Conservation (phyloP, 2,797 vertebrate species). For the Mycteria americana region DNA sequence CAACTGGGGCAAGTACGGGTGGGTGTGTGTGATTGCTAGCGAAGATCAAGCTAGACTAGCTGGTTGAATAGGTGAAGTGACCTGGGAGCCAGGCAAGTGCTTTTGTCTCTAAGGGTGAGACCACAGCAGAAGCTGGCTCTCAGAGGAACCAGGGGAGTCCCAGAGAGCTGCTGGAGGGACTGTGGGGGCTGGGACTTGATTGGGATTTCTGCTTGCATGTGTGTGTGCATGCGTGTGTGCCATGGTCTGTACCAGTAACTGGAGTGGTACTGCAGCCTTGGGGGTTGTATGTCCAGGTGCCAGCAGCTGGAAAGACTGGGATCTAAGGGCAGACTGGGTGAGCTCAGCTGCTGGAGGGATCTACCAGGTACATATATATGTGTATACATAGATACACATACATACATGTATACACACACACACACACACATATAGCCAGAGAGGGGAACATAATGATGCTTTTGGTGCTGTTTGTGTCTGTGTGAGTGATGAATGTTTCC, state of each 20-base stretch:
- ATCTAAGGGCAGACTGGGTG: background rate
- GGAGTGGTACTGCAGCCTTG: background rate
- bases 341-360: background rate
- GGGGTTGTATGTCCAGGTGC: accelerated
- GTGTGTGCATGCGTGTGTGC: background rate
- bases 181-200: accelerated
- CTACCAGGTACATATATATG: background rate
- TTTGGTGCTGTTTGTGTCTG: background rate
- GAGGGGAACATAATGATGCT: background rate
- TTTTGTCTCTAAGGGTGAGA: background rate
- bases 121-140: background rate
- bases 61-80: accelerated
- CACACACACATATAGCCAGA: background rate
- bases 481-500: background rate
- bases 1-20: accelerated
- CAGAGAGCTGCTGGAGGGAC: background rate
- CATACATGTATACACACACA: accelerated
- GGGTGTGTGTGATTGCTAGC: accelerated
- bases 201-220: background rate
- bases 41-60: background rate
- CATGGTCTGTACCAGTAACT: background rate
- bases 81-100: background rate
- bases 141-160: background rate
- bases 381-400: background rate
- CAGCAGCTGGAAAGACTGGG: background rate